Evolutionary conservation across 2,888 invertebrate species (phyloP), one percentile per base, ranked within the genome.

Genomic region (Ophion obscuratus): DNA sequence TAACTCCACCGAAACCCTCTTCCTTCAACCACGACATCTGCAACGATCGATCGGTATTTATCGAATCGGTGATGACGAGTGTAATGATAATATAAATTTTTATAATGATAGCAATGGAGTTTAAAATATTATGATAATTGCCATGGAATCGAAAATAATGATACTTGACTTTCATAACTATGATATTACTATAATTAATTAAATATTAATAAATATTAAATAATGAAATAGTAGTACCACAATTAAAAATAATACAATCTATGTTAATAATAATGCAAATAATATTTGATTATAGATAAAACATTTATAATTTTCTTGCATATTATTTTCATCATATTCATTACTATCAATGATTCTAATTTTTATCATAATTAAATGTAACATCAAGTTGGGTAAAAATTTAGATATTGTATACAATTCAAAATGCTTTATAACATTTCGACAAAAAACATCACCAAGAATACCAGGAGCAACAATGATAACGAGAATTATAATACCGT

Each of bases 1-100:
- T 99, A 81, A 99, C 98, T 27, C 99, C 99, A 62, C 98, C 99
- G 88, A 98, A 98, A 40, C 98, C 98, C 95, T 98, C 97, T 92
- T 98, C 98, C 93, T 98, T 98, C 84, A 98, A 95, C 98, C 98
- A 99, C 83, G 97, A 97, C 96, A 98, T 98, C 98, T 98, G 92
- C 7, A 70, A 20, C 20, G 11, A 27, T 47, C 20, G 44, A 14
- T 14, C 4, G 2, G 6, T 7, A 68, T 44, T 70, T 70, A 53
- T 70, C 44, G 10, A 17, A 53, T 53, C 57, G 9, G 17, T 17
- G 40, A n/a, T 24, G 7, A 31, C 53, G 11, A 53, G 53, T 14
- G 14, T 17, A 17, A 53, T 53, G 4, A 47, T 53, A 2, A 53
- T 53, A 4, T 0, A 53, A 40, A 40, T 7, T 40, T 7, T 40